Evolutionary conservation across 1,140 invertebrate species (phyloP).

Genomic region (Aphaenogaster rudis): DNA sequence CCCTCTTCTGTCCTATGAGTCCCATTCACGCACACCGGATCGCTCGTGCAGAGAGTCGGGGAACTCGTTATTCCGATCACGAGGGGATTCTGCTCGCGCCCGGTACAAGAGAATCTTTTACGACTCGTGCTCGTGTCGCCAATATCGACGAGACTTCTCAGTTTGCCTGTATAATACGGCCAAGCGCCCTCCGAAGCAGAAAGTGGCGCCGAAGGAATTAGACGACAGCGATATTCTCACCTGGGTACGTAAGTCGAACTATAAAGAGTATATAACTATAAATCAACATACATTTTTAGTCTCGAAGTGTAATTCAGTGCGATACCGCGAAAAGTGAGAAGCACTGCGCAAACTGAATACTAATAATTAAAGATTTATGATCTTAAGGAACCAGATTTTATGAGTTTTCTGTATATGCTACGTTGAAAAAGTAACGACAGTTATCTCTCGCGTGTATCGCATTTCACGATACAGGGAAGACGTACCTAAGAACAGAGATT

Average conservation of each 20-base stretch:
- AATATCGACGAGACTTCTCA: conserved; percentile 76
- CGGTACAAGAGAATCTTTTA: conserved; percentile 73
- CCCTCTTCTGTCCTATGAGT: conserved; percentile 63
- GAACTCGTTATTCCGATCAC: conserved; percentile 77
- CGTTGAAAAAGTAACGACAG: not conserved
- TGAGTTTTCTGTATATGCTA: not conserved
- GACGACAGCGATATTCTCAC: conserved; percentile 30
- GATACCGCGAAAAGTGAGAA: not conserved
- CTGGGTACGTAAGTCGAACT: conserved; percentile 12
- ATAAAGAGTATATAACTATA: not conserved
- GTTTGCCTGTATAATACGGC: conserved; percentile 72
- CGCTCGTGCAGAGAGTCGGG: conserved; percentile 56
- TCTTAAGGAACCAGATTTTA: not conserved
- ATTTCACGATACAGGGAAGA: not conserved
- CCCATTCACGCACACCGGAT: conserved; percentile 73
- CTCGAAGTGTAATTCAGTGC: not conserved
- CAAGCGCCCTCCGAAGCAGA: not conserved
- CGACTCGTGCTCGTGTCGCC: conserved; percentile 70
- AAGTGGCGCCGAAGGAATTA: conserved; percentile 43
- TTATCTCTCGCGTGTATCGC: not conserved
- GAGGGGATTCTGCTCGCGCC: conserved; percentile 73
- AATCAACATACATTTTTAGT: not conserved
- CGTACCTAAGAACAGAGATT: not conserved
- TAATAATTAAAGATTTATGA: not conserved
- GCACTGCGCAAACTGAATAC: not conserved